These are phyloP conservation scores for Xenus cinereus DNA, from an alignment of 2,113 vertebrate genomes.

Conservation along the genomic window DNA sequence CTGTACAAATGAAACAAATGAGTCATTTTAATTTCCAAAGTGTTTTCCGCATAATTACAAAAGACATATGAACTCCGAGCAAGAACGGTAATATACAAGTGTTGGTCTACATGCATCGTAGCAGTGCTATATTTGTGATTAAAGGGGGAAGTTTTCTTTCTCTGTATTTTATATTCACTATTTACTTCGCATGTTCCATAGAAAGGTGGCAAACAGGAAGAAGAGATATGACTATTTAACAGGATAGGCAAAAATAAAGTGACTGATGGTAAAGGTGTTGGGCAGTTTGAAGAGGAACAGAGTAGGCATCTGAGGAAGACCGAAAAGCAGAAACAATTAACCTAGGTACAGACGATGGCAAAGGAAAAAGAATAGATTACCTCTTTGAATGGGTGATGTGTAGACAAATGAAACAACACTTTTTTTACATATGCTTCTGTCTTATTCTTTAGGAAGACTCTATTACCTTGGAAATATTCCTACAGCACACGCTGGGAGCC, in stretches of 20 bases:
- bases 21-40: background rate
- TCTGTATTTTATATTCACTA: background rate
- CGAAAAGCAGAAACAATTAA: background rate
- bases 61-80: background rate
- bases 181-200: background rate
- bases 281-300: background rate
- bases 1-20: background rate
- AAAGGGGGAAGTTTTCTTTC: background rate
- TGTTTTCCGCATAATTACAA: background rate
- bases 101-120: background rate
- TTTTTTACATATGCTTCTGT: background rate
- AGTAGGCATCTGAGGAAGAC: background rate
- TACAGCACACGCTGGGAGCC: background rate
- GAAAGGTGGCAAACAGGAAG: background rate
- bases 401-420: background rate
- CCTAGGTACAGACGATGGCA: background rate
- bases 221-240: background rate
- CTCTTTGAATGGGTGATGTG: background rate
- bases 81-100: rapidly evolving
- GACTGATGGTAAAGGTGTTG: background rate
- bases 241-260: background rate
- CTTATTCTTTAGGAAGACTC: background rate
- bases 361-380: background rate
- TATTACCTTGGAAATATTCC: background rate
- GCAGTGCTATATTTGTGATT: background rate